Percentiles rank a stretch among this genome's conserved stretches.
phyloP scores from a whole-genome alignment of 2,888 invertebrate genomes.

The Pecten maximus region DNA sequence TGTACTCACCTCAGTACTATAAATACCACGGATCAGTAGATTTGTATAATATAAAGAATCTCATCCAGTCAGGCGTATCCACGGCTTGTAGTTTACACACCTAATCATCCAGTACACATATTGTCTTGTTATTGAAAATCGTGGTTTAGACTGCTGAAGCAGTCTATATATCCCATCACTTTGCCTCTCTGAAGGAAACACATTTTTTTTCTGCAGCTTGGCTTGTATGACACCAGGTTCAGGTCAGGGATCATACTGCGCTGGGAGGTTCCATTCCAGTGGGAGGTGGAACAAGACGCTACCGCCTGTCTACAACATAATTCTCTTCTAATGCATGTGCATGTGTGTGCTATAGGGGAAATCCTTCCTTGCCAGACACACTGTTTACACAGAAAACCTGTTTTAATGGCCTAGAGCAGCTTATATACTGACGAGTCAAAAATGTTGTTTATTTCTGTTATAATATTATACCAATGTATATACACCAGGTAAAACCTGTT shows the following conservation, averaged over 20 bases:
- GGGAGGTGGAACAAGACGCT: not conserved
- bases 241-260: not conserved
- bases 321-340: conserved; percentile 1
- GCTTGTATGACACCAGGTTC: not conserved
- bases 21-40: not conserved
- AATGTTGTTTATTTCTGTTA: not conserved
- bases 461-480: not conserved
- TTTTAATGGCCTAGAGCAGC: not conserved
- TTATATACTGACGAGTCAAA: not conserved
- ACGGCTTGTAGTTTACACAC: not conserved
- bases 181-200: not conserved
- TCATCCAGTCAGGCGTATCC: not conserved
- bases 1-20: conserved; percentile 19
- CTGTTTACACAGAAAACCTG: conserved; percentile 5
- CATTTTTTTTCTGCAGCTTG: conserved; percentile 5
- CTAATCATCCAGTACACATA: not conserved
- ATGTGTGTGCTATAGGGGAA: not conserved
- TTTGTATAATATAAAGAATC: not conserved
- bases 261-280: not conserved
- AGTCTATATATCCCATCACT: not conserved
- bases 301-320: not conserved
- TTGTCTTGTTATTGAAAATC: not conserved
- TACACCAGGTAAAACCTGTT: not conserved
- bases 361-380: not conserved
- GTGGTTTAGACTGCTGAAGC: not conserved